Conservation (phyloP, 2,113 vertebrate genomes). For the Melozone crissalis region DNA sequence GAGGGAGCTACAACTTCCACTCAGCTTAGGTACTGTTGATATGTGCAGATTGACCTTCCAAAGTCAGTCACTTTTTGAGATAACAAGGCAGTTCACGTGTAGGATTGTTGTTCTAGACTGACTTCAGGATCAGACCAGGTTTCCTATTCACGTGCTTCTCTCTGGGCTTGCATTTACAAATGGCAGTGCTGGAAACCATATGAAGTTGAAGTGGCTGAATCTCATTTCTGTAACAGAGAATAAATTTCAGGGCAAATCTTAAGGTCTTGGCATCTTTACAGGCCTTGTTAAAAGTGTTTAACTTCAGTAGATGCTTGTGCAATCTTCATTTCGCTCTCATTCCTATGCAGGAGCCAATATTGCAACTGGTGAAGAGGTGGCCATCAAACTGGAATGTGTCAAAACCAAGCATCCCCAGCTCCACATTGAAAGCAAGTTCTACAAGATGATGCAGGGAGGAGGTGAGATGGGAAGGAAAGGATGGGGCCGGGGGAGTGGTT, state of each 20-base stretch:
- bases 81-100: not conserved
- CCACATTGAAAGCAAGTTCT: slow-evolving; percentile 99
- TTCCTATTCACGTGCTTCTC: not conserved
- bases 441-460: slow-evolving; percentile 99
- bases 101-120: not conserved
- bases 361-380: slow-evolving; percentile 94
- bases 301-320: not conserved
- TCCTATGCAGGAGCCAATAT: slow-evolving; percentile 90
- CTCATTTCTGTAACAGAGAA: not conserved
- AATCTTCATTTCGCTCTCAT: not conserved
- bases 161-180: not conserved
- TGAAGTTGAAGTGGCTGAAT: not conserved
- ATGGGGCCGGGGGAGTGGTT: not conserved
- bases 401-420: slow-evolving; percentile 97
- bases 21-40: not conserved
- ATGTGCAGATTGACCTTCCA: not conserved
- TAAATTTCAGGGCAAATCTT: not conserved
- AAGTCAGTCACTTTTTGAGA: not conserved
- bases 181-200: not conserved
- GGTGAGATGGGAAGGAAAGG: slow-evolving; percentile 74
- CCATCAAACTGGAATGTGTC: slow-evolving; percentile 97
- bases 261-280: not conserved
- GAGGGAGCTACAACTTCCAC: not conserved
- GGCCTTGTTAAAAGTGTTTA: not conserved
- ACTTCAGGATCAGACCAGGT: not conserved